Evolutionary conservation across 2,797 vertebrate genomes (phyloP).

Genomic region (Cottoperca gobio): DNA sequence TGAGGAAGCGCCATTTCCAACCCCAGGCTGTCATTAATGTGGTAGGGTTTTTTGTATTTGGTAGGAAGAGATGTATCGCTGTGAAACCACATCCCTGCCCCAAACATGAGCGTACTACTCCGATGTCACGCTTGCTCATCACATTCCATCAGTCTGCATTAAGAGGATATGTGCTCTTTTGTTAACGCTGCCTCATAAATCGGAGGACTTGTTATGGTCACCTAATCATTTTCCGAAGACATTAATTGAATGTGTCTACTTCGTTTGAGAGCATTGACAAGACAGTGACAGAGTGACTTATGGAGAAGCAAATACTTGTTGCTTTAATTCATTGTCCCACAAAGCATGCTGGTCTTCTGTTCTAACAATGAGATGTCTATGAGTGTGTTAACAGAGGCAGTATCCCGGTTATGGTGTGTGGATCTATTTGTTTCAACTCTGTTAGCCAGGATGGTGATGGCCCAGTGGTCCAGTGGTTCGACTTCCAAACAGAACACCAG

Average conservation of each 20-base stretch:
- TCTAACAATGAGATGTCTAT: not conserved
- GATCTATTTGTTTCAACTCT: no score
- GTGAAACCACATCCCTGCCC: slow-evolving; percentile 74
- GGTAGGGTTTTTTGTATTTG: slow-evolving; percentile 79
- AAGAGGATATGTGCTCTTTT: slow-evolving; percentile 33
- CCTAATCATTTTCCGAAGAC: slow-evolving; percentile 32
- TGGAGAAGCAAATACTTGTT: slow-evolving; percentile 15
- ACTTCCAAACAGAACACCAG: no score
- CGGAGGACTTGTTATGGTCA: slow-evolving; percentile 24
- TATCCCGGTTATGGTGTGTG: no score
- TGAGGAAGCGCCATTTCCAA: slow-evolving; percentile 67
- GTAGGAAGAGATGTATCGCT: slow-evolving; percentile 59
- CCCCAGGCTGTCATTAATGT: slow-evolving; percentile 74
- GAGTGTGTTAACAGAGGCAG: no score
- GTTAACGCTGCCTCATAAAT: slow-evolving; percentile 38
- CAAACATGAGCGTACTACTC: slow-evolving; percentile 59
- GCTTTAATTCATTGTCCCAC: slow-evolving; percentile 9
- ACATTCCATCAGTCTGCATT: slow-evolving; percentile 55
- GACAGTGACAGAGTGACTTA: slow-evolving; percentile 7
- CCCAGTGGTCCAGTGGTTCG: no score
- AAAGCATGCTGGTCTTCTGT: slow-evolving; percentile 5
- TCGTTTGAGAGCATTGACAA: not conserved
- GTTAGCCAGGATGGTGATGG: no score
- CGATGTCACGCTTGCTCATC: slow-evolving; percentile 58
- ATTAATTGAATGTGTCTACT: not conserved